Base-by-base conservation (phyloP, 2,888 invertebrate genomes). In the Scaptodrosophila latifasciaeformis region DNA sequence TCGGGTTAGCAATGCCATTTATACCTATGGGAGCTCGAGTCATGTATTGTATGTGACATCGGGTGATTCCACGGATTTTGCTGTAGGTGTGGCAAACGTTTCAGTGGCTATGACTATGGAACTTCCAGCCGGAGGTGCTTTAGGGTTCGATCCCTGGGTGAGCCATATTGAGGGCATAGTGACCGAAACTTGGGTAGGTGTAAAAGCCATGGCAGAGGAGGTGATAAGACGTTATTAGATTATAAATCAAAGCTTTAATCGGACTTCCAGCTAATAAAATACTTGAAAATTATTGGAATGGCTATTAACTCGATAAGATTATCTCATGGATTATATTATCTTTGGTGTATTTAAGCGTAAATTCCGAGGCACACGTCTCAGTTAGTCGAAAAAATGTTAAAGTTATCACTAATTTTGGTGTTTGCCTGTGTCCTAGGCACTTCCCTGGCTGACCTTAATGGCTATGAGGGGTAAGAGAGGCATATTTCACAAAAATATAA, bases 21-120 rank as follows among this genome's bases (percentile, higher is more conserved):
- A 88, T 34, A 81, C 54, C 7, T 80, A 86, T 24, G 88, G 88
- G 21, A 87, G 85, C 35, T 87, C 87, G 0, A 85, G 87, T 2
- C 85, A 86, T 51, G 24, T 87, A 1, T 74, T 89, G 29, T 86
- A 89, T 65, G 78, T 86, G 0, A 88, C 88, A 1, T 85, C 88
- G 1, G 92, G 92, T 0, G 90, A 90, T 12, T 88, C 91, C 49
- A 90, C 90, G 59, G 92, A 92, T 62, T 92, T 89, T 82, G 90
- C 90, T 2, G 88, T 89, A 77, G 88, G 81, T 1, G 85, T 86
- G 2, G 62, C 59, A 0, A 67, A 76, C 37, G 77, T 48, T 0
- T 60, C 53, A 1, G 62, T 76, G 35, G 69, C 79, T 18, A 79
- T 79, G 10, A 91, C 91, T 0, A 87, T 89, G 62, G 92, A 92